Evolutionary conservation across 1,140 invertebrate species (phyloP), one percentile per base, ranked within the genome.

Genomic region (Adoxophyes honmai): DNA sequence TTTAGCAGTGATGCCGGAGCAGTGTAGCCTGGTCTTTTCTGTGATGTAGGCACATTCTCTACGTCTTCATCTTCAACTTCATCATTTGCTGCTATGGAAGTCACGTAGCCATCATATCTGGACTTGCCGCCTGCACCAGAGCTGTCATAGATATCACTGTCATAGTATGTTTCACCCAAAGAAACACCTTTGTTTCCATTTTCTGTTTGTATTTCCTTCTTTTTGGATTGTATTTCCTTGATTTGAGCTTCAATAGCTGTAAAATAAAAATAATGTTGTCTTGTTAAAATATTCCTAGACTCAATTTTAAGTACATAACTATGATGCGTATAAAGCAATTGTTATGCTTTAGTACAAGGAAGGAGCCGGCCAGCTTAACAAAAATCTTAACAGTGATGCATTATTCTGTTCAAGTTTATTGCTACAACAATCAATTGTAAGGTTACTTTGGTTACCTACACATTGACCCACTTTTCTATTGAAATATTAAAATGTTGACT

Each of bases 221-320:
- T 97, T 72, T 96, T 96, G 15, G 93, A 92, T 83, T 98, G 97
- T 64, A 98, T 94, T 71, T 97, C 96, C 59, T 93, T 90, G 70
- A 98, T 97, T 82, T 98, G 96, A 16, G 96, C 96, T 89, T 98
- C 97, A 79, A 98, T 98, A 81, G 98, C 97, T 98, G 86, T 13
- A 89, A 89, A 69, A 28, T 28, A 28, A 28, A 28, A 28, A 28
- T 6, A 28, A 28, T 3, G 21, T 28, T n/a, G n/a, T n/a, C n/a
- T n/a, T n/a, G n/a, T n/a, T n/a, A n/a, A n/a, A n/a, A n/a, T n/a
- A n/a, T n/a, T n/a, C n/a, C n/a, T n/a, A n/a, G n/a, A n/a, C n/a
- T n/a, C n/a, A n/a, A n/a, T n/a, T n/a, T n/a, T n/a, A n/a, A n/a
- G n/a, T n/a, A n/a, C n/a, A n/a, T n/a, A n/a, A n/a, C n/a, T n/a